These are phyloP conservation scores for Apistogramma diplotaenia DNA, from an alignment of 2,113 vertebrate species.

Conservation along the genomic window DNA sequence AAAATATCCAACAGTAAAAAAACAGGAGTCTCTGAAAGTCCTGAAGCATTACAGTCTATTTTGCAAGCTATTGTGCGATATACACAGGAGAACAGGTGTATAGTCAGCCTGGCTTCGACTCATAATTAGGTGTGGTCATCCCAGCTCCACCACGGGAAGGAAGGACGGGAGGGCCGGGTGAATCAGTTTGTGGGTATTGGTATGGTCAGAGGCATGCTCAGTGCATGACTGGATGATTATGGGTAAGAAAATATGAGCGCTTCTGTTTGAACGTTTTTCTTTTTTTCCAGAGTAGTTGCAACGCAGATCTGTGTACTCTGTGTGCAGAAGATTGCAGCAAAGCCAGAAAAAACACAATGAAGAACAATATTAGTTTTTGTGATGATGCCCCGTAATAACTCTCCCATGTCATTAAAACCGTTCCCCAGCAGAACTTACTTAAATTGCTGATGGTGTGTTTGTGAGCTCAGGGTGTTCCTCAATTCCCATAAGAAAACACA, in stretches of 20 bases:
- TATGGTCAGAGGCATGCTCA: neutral
- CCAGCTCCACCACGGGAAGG: neutral
- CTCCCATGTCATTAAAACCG: neutral
- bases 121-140: conserved; percentile 11
- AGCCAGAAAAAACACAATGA: neutral
- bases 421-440: neutral
- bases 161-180: neutral
- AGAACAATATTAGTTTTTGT: neutral
- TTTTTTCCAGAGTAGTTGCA: neutral
- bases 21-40: neutral
- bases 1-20: neutral
- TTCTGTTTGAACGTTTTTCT: neutral
- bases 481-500: neutral
- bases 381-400: neutral
- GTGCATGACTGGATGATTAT: conserved; percentile 23
- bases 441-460: neutral
- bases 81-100: conserved; percentile 18
- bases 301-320: neutral
- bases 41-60: neutral
- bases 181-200: conserved; percentile 6
- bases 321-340: neutral
- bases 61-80: neutral
- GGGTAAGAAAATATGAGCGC: neutral
- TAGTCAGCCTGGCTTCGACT: neutral
- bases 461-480: neutral